Base-by-base conservation (phyloP, 2,113 vertebrate genomes). In the Melanotaenia duboulayi region DNA sequence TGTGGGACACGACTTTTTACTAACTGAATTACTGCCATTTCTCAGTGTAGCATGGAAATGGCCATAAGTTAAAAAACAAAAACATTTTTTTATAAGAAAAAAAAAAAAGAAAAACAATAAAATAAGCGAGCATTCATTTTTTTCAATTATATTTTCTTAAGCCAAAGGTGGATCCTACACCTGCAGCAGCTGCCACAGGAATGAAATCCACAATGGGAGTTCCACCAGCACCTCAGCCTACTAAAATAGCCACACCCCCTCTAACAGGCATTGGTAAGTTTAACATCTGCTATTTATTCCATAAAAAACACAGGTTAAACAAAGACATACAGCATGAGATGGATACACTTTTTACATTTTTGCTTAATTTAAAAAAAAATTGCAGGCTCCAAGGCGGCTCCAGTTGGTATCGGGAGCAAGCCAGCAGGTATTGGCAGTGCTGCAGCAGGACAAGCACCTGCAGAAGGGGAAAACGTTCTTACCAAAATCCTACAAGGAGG, bases 401-500 rank as follows among this genome's bases (percentile, higher is more conserved):
- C 95, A 49, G 95, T 70, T 17, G 95, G 95, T 7, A 94, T 94
- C 1, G 32, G 95, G 0, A 94, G 93, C n/a, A 93, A 95, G 80
- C 90, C 96, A 1, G 25, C 87, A 1, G 94, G 95, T 8, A 92
- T 94, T 32, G 40, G 95, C 0, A 92, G 90, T 0, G 88, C 94
- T 40, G 88, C 89, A 37, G 63, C 92, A 0, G 91, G 93, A 78
- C 97, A 95, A 78, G 85, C 95, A 0, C 93, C 95, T 0, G 88
- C 86, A 0, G 97, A 98, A 19, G 97, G 96, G 50, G 96, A 97
- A 14, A 98, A 97, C 0, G 94, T 99, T 74, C 94, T 99, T 72
- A 96, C 95, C 88, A 99, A 99, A 92, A 99, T 99, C 81, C 93
- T 99, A 74, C 96, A 96, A 0, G 97, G 98, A 54, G 96, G 96